phyloP scores from a whole-genome alignment of 1,140 invertebrate genomes.

The Cyphomyrmex costatus region DNA sequence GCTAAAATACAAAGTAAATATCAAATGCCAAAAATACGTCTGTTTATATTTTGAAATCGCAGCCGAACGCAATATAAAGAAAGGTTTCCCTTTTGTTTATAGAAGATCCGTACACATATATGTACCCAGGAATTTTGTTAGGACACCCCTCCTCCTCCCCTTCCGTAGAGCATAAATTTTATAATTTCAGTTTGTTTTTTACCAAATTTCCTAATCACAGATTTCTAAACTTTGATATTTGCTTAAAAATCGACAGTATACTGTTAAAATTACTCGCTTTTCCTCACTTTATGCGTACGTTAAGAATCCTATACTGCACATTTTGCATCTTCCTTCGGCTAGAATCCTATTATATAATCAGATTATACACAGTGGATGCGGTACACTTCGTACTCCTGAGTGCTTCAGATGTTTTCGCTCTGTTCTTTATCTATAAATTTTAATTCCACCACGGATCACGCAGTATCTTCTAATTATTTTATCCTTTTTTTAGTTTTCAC shows the following conservation, averaged over 20 bases:
- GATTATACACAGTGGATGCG: not conserved
- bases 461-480: not conserved
- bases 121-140: constrained; percentile 32
- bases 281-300: not conserved
- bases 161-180: constrained; percentile 54
- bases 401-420: not conserved
- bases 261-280: constrained; percentile 21
- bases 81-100: not conserved
- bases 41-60: constrained; percentile 70
- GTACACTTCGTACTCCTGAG: constrained; percentile 1
- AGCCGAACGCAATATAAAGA: constrained; percentile 63
- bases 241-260: constrained; percentile 51
- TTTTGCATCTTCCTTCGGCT: constrained; percentile 16
- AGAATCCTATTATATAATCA: constrained; percentile 2
- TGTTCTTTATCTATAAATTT: not conserved
- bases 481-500: not conserved
- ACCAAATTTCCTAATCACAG: constrained; percentile 64
- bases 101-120: constrained; percentile 50
- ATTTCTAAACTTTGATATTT: constrained; percentile 69
- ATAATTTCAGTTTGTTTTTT: constrained; percentile 37
- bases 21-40: constrained; percentile 79
- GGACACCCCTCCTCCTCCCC: constrained; percentile 32
- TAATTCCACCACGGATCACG: not conserved
- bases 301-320: constrained; percentile 9
- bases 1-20: constrained; percentile 76